A percentile compares a stretch with the other conserved stretches of the same genome.
Conservation (phyloP, 2,113 vertebrate genomes). For the Rhegmatorhina hoffmannsi region DNA sequence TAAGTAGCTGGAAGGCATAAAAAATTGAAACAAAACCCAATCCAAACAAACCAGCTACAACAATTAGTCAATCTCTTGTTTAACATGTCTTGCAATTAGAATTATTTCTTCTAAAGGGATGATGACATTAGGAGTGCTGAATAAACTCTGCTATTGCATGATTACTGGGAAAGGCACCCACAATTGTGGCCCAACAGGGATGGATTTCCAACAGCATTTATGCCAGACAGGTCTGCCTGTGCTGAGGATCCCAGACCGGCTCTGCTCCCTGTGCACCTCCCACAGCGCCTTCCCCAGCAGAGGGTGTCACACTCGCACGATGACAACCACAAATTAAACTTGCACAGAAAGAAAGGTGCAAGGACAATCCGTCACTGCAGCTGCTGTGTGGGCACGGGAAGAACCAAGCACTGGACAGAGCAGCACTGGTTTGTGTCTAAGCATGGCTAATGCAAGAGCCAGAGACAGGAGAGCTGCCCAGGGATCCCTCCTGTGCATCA, state of each 20-base stretch:
- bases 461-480: background rate
- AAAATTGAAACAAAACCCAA: background rate
- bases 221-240: background rate
- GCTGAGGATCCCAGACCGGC: background rate
- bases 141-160: background rate
- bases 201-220: background rate
- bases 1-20: background rate
- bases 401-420: background rate
- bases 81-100: background rate
- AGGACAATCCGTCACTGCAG: background rate
- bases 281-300: background rate
- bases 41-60: background rate
- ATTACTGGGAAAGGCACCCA: background rate
- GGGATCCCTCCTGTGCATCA: background rate
- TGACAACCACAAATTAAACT: background rate
- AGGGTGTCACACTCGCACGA: background rate
- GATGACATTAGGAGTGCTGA: background rate
- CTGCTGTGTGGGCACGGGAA: background rate
- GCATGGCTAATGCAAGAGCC: rapidly evolving
- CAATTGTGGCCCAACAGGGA: background rate
- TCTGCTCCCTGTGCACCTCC: rapidly evolving
- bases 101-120: background rate
- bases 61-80: background rate
- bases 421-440: rapidly evolving
- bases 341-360: background rate